Evolutionary conservation across 2,113 vertebrate species (phyloP), one percentile per base, ranked within the genome.

Genomic region (Heliornis fulica): DNA sequence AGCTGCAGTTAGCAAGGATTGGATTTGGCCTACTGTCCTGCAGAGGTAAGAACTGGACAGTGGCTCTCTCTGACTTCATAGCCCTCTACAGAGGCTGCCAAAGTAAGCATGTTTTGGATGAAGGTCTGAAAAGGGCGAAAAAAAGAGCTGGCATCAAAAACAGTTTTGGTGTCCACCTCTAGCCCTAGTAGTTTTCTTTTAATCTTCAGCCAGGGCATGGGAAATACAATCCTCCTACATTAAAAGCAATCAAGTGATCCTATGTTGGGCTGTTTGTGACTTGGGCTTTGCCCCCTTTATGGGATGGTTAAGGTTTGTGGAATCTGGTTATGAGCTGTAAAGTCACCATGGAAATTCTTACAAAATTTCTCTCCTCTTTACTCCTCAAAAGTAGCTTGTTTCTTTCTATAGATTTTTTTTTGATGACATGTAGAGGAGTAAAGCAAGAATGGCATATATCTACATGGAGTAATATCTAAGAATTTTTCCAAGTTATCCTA

Each of bases 91-190:
- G 32, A 96, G 69, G 53, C 57, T 96, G 96, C 95, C 97, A 97
- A 97, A 83, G 51, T 96, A 95, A 97, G 78, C 83, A 93, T 96
- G 90, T 97, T 97, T 97, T 91, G 95, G 92, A 94, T 90, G 89
- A 79, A 95, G 96, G 93, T 94, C 83, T 91, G 68, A 85, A 96
- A 88, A 86, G 46, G 45, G 5, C 21, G 11, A 18, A 64, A 82
- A 90, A 90, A 92, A 83, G 25, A 95, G n/a, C 43, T 97, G 97
- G 93, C 91, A 89, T 60, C 25, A 51, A 60, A 50, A 77, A 84
- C 45, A 23, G 13, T 50, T 93, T 90, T 95, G 76, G 79, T 92
- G 93, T 97, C 90, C 76, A 95, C 38, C 81, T 93, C 81, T 56
- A 94, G 45, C 43, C 61, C 21, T 66, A 43, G 45, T 13, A 94